phyloP scores from a whole-genome alignment of 2,888 invertebrate genomes.

The Drosophila mimica region DNA sequence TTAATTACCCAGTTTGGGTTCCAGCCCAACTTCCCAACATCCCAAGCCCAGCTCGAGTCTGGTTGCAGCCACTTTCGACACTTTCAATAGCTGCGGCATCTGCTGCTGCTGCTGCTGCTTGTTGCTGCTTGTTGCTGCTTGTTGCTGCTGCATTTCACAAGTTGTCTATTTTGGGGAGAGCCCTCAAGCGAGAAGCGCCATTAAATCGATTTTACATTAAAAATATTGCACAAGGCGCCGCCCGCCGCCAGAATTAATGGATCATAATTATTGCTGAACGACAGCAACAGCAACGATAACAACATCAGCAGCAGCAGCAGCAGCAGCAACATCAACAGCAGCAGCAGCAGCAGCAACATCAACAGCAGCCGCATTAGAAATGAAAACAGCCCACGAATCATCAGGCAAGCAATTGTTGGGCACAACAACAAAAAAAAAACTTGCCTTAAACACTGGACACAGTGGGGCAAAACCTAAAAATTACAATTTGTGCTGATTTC shows the following conservation, averaged over 20 bases:
- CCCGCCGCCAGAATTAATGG: slow-evolving; percentile 74
- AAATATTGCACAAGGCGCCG: slow-evolving; percentile 79
- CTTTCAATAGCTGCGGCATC: slow-evolving; percentile 59
- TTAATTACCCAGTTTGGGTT: slow-evolving; percentile 63
- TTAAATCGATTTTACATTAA: slow-evolving; percentile 80
- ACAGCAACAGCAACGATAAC: slow-evolving; percentile 54
- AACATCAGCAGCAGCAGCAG: slow-evolving; percentile 30
- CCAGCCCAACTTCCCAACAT: slow-evolving; percentile 10
- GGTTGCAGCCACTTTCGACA: slow-evolving; percentile 67
- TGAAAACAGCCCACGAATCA: slow-evolving; percentile 63
- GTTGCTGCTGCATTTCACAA: slow-evolving; percentile 60
- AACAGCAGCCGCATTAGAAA: slow-evolving; percentile 65
- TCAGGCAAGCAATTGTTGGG: slow-evolving; percentile 30
- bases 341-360: slow-evolving; percentile 28
- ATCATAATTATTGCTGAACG: slow-evolving; percentile 75
- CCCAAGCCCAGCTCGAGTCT: slow-evolving; percentile 1
- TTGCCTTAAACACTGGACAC: slow-evolving; percentile 20
- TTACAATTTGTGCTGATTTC: background rate
- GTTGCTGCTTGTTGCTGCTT: slow-evolving; percentile 9
- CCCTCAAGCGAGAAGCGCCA: slow-evolving; percentile 74
- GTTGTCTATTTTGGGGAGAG: slow-evolving; percentile 65
- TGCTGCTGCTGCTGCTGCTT: slow-evolving; percentile 17
- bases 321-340: slow-evolving; percentile 28
- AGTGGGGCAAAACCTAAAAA: slow-evolving; percentile 19
- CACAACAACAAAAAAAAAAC: slow-evolving; percentile 16